Evolutionary conservation across 1,140 invertebrate species (phyloP), one percentile per base, ranked within the genome.

Genomic region (Eueides isabella): DNA sequence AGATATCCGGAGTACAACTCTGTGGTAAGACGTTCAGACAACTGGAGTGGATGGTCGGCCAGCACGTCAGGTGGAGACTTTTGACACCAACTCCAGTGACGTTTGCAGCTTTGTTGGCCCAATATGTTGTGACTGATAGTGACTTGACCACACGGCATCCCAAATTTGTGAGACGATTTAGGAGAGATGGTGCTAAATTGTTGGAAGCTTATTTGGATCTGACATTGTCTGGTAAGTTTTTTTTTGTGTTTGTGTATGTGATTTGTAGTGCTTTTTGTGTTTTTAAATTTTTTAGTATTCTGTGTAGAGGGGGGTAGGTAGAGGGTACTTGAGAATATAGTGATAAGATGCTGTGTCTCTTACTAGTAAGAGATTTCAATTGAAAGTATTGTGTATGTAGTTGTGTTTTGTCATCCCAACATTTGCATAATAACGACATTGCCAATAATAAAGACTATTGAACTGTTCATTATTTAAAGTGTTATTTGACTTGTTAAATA

Each of bases 41-140:
- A 33, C 84, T 95, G 64, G 95, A 95, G 77, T 90, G 94, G 77
- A 93, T 93, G 82, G 87, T 95, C 0, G 89, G 95, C 2, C 91
- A 93, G 71, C 94, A 94, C 66, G 92, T 94, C 14, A 79, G 94
- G 0, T 95, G 95, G 94, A 86, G 94, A 77, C 80, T 95, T 28
- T 81, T 93, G 33, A 78, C 93, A 0, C 94, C 94, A 4, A 95
- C 95, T 0, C 90, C 94, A 0, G 94, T 94, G 29, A 94, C 95
- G 23, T 95, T 95, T 80, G 88, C 94, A 1, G 93, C 94, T 5
- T 92, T 95, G 38, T 92, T 94, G 75, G 82, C 89, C 0, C 86
- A 93, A 30, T 93, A 92, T 61, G 87, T 94, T 68, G 89, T 95
- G 28, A 88, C 92, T 2, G 87, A 91, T 19, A 84, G 85, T 26